phyloP scores from a whole-genome alignment of 2,797 vertebrate species.

The Champsocephalus esox region DNA sequence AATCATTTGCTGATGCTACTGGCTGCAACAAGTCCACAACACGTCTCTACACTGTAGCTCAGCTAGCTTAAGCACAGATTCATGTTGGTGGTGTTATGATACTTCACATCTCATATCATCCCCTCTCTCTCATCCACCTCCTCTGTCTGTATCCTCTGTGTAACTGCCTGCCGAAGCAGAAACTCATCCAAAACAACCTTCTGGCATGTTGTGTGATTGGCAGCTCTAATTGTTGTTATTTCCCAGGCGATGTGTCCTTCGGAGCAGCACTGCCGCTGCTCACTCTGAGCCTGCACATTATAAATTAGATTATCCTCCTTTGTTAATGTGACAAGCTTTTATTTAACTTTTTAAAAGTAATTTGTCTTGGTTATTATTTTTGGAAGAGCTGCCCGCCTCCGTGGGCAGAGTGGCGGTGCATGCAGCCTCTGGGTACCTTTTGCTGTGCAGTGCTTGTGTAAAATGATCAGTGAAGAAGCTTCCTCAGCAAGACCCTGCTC shows the following conservation, averaged over 20 bases:
- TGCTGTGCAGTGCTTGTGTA: conserved; percentile 31
- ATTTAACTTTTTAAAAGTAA: conserved; percentile 42
- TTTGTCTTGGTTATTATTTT: conserved; percentile 27
- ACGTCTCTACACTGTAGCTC: not conserved
- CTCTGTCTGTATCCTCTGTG: conserved; percentile 21
- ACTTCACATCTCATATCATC: conserved; percentile 20
- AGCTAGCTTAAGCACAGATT: conserved; percentile 21
- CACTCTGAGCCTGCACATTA: conserved; percentile 45
- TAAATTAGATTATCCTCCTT: conserved; percentile 45
- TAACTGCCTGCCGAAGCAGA: conserved; percentile 31
- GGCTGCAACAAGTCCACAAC: not conserved
- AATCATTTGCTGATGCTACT: too few species aligned
- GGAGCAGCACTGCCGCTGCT: conserved; percentile 26
- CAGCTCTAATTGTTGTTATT: conserved; percentile 79
- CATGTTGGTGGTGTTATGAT: conserved; percentile 35
- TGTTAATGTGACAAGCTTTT: conserved; percentile 57
- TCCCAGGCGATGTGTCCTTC: conserved; percentile 61
- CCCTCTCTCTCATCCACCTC: conserved; percentile 21
- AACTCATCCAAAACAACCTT: conserved; percentile 56
- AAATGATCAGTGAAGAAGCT: conserved; percentile 58
- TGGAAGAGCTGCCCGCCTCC: not conserved
- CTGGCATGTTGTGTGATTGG: conserved; percentile 74
- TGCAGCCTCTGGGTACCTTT: conserved; percentile 1
- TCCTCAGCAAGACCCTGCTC: conserved; percentile 49
- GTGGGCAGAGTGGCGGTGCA: conserved; percentile 6